phyloP scores from a whole-genome alignment of 2,113 vertebrate genomes.

The Etia nguti region DNA sequence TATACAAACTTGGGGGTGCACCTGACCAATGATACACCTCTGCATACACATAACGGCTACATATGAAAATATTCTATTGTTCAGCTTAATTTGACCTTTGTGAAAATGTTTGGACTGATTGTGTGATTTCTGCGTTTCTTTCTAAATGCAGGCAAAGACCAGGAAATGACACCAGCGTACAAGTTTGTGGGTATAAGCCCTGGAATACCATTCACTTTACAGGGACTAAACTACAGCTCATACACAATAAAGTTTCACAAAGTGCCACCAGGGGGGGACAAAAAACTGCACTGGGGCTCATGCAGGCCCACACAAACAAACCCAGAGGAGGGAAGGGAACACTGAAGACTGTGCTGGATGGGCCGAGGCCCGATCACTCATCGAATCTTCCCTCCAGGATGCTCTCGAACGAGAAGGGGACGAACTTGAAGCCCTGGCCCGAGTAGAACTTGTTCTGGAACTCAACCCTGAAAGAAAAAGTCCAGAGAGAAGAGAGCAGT shows the following conservation, averaged over 20 bases:
- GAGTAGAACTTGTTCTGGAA: slow-evolving; percentile 99
- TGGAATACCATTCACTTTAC: background rate
- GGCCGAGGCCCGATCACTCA: slow-evolving; percentile 61
- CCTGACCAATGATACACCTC: background rate
- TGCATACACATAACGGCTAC: background rate
- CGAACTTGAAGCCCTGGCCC: slow-evolving; percentile 92
- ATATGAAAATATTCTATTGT: background rate
- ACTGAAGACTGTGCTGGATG: background rate
- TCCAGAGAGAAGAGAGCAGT: background rate
- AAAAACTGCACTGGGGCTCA: slow-evolving; percentile 27
- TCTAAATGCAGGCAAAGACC: background rate
- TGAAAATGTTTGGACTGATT: background rate
- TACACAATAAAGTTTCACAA: slow-evolving; percentile 15
- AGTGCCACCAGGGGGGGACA: slow-evolving; percentile 38
- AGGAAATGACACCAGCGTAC: background rate
- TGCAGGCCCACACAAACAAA: slow-evolving; percentile 18
- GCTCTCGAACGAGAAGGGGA: slow-evolving; percentile 94
- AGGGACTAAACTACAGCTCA: background rate
- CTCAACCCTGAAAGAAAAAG: slow-evolving; percentile 83
- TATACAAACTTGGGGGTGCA: background rate
- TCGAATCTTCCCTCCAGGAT: slow-evolving; percentile 92
- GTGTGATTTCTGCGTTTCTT: background rate
- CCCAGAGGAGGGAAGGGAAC: background rate
- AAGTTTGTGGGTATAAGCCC: background rate
- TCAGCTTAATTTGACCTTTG: background rate